Conservation (phyloP, 2,888 invertebrate genomes). For the Bedellia somnulentella region DNA sequence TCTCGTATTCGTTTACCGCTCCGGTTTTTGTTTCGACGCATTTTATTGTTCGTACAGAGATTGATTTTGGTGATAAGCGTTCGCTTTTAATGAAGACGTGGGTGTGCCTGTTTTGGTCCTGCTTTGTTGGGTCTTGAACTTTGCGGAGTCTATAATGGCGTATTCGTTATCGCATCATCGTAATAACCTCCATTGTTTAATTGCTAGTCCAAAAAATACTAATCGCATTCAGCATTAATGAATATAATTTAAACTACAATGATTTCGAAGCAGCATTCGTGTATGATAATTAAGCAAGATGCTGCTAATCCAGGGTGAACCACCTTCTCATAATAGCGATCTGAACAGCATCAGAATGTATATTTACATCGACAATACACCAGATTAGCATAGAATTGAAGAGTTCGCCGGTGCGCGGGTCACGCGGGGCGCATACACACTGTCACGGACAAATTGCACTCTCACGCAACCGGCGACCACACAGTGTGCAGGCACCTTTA, state of each 20-base stretch:
- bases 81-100: slow-evolving; percentile 51
- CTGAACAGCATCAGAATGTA: slow-evolving; percentile 3
- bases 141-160: slow-evolving; percentile 10
- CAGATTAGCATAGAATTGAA: slow-evolving; percentile 42
- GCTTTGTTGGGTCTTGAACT: slow-evolving; percentile 15
- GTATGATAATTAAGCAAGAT: too few species aligned
- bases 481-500: slow-evolving; percentile 6
- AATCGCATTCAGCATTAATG: neutral
- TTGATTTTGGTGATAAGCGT: slow-evolving; percentile 48
- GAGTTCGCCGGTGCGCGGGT: slow-evolving; percentile 16
- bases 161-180: too few species aligned
- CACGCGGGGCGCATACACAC: slow-evolving; percentile 14
- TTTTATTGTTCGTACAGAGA: slow-evolving; percentile 56
- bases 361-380: slow-evolving; percentile 3
- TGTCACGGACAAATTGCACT: slow-evolving; percentile 34
- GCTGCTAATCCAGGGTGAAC: too few species aligned
- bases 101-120: slow-evolving; percentile 27
- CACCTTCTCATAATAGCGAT: neutral
- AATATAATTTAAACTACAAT: too few species aligned
- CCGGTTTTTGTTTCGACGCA: slow-evolving; percentile 51
- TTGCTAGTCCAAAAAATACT: neutral
- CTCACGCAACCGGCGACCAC: slow-evolving; percentile 25
- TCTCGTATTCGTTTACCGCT: slow-evolving; percentile 51
- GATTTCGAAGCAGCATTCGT: too few species aligned
- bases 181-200: neutral